Conservation (phyloP, 2,113 vertebrate species). For the Oriolus oriolus region DNA sequence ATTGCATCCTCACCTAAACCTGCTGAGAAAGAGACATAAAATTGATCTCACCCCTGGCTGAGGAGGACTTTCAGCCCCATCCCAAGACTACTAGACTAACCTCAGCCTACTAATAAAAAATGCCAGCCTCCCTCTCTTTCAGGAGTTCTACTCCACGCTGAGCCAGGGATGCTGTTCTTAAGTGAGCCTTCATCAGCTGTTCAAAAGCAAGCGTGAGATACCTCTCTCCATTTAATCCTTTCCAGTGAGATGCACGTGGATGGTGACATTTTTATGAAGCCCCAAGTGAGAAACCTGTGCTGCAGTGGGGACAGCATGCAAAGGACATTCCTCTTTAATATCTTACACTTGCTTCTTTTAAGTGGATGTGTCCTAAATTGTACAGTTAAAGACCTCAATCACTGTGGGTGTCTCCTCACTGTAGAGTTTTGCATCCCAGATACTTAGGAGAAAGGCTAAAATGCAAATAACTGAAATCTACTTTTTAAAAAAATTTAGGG, state of each 20-base stretch:
- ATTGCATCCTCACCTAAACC: neutral
- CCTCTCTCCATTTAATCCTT: neutral
- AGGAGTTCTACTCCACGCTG: neutral
- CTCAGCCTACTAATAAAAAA: neutral
- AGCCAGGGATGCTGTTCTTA: neutral
- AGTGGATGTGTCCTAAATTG: neutral
- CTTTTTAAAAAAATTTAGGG: too few species aligned
- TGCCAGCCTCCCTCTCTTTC: neutral
- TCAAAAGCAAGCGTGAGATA: rapidly evolving
- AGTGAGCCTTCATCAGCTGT: neutral
- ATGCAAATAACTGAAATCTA: neutral
- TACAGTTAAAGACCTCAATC: neutral
- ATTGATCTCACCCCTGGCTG: neutral
- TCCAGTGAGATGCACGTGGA: neutral
- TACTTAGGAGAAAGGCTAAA: neutral
- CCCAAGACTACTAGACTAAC: neutral
- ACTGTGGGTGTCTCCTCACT: neutral
- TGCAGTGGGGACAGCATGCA: neutral
- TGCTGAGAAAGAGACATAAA: neutral
- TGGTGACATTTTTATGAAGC: rapidly evolving
- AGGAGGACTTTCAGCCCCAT: neutral
- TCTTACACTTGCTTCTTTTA: neutral
- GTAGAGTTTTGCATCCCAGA: neutral
- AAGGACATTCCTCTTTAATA: neutral
- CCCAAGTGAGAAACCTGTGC: neutral